Conservation (phyloP, 2,113 vertebrate species). For the Mesitornis unicolor region DNA sequence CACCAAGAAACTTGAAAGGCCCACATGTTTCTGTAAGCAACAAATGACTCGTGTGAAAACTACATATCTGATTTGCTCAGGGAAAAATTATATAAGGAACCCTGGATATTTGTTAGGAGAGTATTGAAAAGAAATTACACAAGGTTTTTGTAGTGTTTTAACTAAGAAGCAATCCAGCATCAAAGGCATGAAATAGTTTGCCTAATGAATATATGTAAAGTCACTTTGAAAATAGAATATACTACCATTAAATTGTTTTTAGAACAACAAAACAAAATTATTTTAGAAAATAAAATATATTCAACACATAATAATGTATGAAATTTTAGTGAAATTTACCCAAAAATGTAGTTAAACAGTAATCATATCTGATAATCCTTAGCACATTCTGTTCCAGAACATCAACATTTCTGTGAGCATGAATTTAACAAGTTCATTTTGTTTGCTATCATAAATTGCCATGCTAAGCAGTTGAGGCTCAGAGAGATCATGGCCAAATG, state of each 20-base stretch:
- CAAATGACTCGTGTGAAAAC: not conserved
- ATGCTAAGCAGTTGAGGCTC: not conserved
- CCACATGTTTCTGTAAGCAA: not conserved
- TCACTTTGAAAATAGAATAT: not conserved
- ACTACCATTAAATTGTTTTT: not conserved
- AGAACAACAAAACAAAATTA: not conserved
- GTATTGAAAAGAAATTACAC: constrained; percentile 4
- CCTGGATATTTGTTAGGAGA: not conserved
- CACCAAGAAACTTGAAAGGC: not conserved
- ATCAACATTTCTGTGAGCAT: not conserved
- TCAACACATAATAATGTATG: not conserved
- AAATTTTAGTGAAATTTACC: not conserved
- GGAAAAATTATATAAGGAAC: not conserved
- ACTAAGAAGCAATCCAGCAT: not conserved
- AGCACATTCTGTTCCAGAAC: not conserved
- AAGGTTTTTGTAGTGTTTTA: not conserved
- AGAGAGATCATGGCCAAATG: not conserved
- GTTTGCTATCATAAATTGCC: not conserved
- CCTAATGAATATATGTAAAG: not conserved
- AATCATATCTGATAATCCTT: not conserved
- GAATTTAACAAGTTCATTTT: not conserved
- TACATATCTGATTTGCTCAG: not conserved
- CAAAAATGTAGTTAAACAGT: not conserved
- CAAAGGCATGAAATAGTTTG: not conserved
- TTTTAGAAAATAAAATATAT: not conserved